These are phyloP conservation scores for Sesia bembeciformis DNA, from an alignment of 2,888 invertebrate species.

Conservation along the genomic window DNA sequence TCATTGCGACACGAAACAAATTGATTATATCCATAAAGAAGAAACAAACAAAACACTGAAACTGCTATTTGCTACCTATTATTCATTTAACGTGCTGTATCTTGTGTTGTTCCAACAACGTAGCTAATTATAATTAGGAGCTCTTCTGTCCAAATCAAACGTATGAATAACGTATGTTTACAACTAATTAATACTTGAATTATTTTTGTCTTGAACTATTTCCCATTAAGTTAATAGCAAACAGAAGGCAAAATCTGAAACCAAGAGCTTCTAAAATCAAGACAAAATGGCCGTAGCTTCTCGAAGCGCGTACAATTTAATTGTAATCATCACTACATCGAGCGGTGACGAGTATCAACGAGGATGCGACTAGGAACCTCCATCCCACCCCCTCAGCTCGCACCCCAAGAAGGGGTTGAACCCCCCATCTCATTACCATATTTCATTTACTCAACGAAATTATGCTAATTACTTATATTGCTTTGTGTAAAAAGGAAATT, in stretches of 20 bases:
- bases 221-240: neutral
- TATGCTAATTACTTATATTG: constrained; percentile 76
- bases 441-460: constrained; percentile 76
- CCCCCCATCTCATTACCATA: constrained; percentile 70
- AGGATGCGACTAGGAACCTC: constrained; percentile 66
- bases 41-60: too few species aligned
- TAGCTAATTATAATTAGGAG: too few species aligned
- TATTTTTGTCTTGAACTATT: too few species aligned
- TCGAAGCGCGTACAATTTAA: constrained; percentile 65
- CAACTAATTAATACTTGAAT: too few species aligned
- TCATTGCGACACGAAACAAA: too few species aligned
- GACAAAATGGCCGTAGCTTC: constrained; percentile 54
- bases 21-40: too few species aligned
- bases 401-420: constrained; percentile 54
- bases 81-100: too few species aligned
- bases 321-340: constrained; percentile 72
- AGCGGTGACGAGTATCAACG: constrained; percentile 64
- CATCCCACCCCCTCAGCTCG: constrained; percentile 35
- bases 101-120: too few species aligned
- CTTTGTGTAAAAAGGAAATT: constrained; percentile 76
- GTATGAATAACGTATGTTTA: too few species aligned
- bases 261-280: constrained; percentile 33
- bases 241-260: neutral
- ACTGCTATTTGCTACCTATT: too few species aligned
- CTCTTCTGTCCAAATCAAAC: too few species aligned